These are phyloP conservation scores for Trichosurus vulpecula DNA, from an alignment of 2,797 vertebrate genomes.

Conservation along the genomic window DNA sequence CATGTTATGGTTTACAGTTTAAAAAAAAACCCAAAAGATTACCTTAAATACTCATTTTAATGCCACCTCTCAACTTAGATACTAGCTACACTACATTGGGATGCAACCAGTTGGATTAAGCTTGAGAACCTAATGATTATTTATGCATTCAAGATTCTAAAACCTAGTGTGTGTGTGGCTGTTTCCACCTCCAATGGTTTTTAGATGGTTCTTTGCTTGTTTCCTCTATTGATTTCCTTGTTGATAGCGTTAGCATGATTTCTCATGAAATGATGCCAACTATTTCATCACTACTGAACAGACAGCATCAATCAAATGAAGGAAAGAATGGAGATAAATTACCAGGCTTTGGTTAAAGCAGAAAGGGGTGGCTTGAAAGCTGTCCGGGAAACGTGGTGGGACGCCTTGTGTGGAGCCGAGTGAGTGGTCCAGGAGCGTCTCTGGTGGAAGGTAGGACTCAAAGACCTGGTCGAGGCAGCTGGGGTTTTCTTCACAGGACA, in stretches of 20 bases:
- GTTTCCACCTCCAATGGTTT: constrained; percentile 32
- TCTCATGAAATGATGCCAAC: not conserved
- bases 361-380: constrained; percentile 86
- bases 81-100: not conserved
- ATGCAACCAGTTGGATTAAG: not conserved
- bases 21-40: not conserved
- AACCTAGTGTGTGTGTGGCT: not conserved
- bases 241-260: constrained; percentile 36
- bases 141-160: not conserved
- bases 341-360: constrained; percentile 90
- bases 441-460: constrained; percentile 85
- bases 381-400: constrained; percentile 83
- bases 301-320: not conserved
- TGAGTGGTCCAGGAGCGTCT: constrained; percentile 73
- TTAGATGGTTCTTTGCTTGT: constrained; percentile 31
- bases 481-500: constrained; percentile 83
- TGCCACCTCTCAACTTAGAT: not conserved
- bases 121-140: constrained; percentile 1
- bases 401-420: constrained; percentile 75
- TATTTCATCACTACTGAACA: not conserved
- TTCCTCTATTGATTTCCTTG: constrained; percentile 34
- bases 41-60: constrained; percentile 23
- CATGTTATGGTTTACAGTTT: constrained; percentile 8
- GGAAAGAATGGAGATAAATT: constrained; percentile 69
- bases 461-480: constrained; percentile 87